Evolutionary conservation across 2,888 invertebrate genomes (phyloP).

Genomic region (Macrophya annulata): DNA sequence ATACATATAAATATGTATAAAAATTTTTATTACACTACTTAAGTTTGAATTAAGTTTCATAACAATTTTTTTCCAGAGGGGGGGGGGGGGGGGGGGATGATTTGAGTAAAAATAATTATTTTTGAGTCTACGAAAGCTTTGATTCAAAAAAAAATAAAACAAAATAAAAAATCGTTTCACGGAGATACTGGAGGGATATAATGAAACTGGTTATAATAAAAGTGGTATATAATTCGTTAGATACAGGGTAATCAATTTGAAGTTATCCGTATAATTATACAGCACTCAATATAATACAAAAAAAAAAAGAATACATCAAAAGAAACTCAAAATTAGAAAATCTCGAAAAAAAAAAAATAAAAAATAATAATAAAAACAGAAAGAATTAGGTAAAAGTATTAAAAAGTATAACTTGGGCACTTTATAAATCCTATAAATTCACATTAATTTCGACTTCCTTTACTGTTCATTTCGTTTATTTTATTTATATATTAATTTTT

Average conservation of each 20-base stretch:
- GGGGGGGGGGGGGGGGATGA: not conserved
- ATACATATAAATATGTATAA: not conserved
- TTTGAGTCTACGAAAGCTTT: no score
- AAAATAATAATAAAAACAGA: no score
- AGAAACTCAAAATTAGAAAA: not conserved
- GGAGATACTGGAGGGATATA: not conserved
- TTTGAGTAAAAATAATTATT: not conserved
- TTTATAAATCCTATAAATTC: slow-evolving; percentile 10
- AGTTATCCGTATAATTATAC: slow-evolving; percentile 8
- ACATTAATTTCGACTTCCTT: not conserved
- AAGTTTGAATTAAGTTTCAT: no score
- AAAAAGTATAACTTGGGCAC: not conserved
- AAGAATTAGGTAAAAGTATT: not conserved
- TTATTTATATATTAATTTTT: no score
- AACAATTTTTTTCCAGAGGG: no score
- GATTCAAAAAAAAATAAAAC: not conserved
- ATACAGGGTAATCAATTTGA: slow-evolving; percentile 18
- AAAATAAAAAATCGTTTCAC: not conserved
- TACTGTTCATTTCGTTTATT: not conserved
- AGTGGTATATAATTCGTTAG: slow-evolving; percentile 21
- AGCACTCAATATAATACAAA: slow-evolving; percentile 15
- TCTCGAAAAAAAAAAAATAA: not conserved
- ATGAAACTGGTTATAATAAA: slow-evolving; percentile 22
- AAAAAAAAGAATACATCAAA: not conserved
- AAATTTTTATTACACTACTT: no score